Conservation (phyloP, 2,113 vertebrate species). For the Sylvia atricapilla region DNA sequence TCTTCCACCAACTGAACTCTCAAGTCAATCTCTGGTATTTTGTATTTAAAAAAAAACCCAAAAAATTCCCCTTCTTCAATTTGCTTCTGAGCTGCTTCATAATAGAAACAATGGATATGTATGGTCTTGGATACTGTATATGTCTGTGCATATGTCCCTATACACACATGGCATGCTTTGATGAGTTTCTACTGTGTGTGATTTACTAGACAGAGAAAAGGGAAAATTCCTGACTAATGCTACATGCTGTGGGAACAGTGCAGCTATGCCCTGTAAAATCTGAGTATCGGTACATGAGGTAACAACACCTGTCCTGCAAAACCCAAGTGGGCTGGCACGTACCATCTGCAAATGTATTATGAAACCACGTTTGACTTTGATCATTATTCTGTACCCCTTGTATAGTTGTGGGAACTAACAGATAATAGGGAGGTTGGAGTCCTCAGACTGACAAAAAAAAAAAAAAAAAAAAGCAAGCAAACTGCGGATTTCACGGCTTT, state of each 20-base stretch:
- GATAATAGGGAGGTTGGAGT: background rate
- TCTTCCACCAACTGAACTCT: background rate
- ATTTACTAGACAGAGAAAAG: background rate
- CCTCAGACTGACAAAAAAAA: background rate
- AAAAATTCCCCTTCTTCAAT: background rate
- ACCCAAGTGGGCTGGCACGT: background rate
- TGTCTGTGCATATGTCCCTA: background rate
- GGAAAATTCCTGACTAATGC: background rate
- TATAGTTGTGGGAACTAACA: background rate
- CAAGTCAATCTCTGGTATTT: background rate
- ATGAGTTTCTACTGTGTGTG: background rate
- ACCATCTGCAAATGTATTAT: background rate
- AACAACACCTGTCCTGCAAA: background rate
- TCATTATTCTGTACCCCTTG: background rate
- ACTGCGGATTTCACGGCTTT: background rate
- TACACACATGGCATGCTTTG: background rate
- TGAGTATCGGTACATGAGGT: background rate
- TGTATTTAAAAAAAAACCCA: background rate
- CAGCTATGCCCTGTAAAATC: background rate
- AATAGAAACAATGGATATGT: background rate
- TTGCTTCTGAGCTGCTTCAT: background rate
- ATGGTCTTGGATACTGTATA: background rate
- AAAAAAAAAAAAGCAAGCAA: background rate
- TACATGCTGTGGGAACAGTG: background rate
- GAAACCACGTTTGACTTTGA: background rate